Percentiles rank a stretch among this genome's conserved stretches.
Evolutionary conservation across 2,888 invertebrate species (phyloP).

Genomic region (Caenorhabditis angaria): DNA sequence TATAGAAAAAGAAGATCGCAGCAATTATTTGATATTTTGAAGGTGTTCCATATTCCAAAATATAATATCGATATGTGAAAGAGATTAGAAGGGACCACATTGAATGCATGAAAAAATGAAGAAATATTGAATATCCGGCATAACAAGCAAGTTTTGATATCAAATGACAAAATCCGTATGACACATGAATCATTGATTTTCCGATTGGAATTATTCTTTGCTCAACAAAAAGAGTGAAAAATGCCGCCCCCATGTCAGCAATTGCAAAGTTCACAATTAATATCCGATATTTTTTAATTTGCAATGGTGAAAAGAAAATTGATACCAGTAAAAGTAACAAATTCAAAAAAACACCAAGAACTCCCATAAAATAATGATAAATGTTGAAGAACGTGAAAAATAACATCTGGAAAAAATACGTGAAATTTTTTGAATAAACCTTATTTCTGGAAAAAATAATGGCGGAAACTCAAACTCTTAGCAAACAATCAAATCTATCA

Average conservation of each 20-base stretch:
- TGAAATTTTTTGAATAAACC: background rate
- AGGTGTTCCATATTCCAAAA: slow-evolving; percentile 13
- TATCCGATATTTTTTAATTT: slow-evolving; percentile 28
- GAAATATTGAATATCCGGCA: slow-evolving; percentile 17
- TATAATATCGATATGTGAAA: slow-evolving; percentile 23
- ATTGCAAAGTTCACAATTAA: slow-evolving; percentile 30
- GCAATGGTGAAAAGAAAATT: slow-evolving; percentile 22
- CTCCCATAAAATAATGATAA: slow-evolving; percentile 17
- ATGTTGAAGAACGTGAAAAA: slow-evolving; percentile 3
- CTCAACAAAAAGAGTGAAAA: slow-evolving; percentile 17
- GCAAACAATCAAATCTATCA: slow-evolving; percentile 9
- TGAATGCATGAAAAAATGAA: slow-evolving; percentile 27
- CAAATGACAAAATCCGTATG: slow-evolving; percentile 23
- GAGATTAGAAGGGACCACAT: slow-evolving; percentile 26
- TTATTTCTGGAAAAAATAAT: slow-evolving; percentile 13
- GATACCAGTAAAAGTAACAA: slow-evolving; percentile 15
- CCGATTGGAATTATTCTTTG: slow-evolving; percentile 32
- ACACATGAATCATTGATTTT: slow-evolving; percentile 23
- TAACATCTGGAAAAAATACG: background rate
- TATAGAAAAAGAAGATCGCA: slow-evolving; percentile 10
- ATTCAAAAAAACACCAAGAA: slow-evolving; percentile 18
- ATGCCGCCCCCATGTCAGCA: slow-evolving; percentile 20
- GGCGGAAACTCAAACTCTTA: background rate
- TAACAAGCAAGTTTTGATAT: slow-evolving; percentile 8
- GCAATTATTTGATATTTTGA: slow-evolving; percentile 9